phyloP scores from a whole-genome alignment of 1,140 invertebrate species.

The Copidosoma floridanum region DNA sequence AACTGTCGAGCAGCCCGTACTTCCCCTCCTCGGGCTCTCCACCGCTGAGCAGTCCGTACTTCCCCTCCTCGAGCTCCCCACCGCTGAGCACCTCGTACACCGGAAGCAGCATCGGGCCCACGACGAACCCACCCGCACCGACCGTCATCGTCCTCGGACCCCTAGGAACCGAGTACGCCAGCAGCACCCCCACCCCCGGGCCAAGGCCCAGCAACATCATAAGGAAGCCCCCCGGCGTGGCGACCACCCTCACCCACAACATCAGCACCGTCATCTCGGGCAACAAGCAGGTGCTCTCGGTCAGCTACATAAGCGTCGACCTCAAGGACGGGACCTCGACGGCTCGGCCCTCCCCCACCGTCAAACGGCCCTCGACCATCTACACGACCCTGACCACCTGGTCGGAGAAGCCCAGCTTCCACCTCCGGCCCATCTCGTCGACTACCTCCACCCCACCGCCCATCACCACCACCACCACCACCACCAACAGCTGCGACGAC shows the following conservation, averaged over 20 bases:
- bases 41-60: conserved; percentile 21
- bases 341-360: neutral
- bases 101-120: conserved; percentile 41
- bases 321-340: conserved; percentile 36
- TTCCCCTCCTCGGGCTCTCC: conserved; percentile 12
- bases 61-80: conserved; percentile 25
- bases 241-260: conserved; percentile 52
- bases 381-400: conserved; percentile 47
- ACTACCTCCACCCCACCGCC: conserved; percentile 19
- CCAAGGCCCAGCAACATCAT: conserved; percentile 35
- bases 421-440: conserved; percentile 38
- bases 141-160: conserved; percentile 71
- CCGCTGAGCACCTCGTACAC: conserved; percentile 22
- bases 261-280: conserved; percentile 51
- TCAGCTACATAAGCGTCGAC: conserved; percentile 52
- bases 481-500: conserved; percentile 37
- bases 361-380: conserved; percentile 40
- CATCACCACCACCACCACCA: conserved; percentile 31
- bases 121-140: conserved; percentile 61
- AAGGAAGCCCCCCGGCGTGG: conserved; percentile 44
- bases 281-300: conserved; percentile 48
- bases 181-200: conserved; percentile 32
- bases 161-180: conserved; percentile 48
- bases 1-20: conserved; percentile 20
- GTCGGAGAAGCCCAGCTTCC: conserved; percentile 46